Percentiles rank a stretch among this genome's conserved stretches.
These are phyloP conservation scores for Brachystomella parvula DNA, from an alignment of 1,140 invertebrate species.

Conservation along the genomic window DNA sequence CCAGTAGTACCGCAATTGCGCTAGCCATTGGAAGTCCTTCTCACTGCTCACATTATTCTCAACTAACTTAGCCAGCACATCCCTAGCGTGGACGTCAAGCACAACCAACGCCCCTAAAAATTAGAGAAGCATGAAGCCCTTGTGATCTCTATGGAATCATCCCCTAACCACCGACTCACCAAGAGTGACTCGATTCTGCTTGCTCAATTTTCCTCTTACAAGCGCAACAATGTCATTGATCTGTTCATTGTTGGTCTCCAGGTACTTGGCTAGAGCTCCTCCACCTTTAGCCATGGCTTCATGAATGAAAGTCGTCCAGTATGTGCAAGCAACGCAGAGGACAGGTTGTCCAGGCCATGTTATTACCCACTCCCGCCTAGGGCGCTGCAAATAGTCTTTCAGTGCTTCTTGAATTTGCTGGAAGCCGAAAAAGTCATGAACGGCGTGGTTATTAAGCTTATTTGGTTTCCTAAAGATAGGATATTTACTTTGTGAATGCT, in stretches of 20 bases:
- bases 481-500: slow-evolving; percentile 61
- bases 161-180: slow-evolving; percentile 39
- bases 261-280: slow-evolving; percentile 49
- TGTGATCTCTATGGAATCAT: neutral
- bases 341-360: slow-evolving; percentile 82
- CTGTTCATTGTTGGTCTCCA: slow-evolving; percentile 53
- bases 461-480: slow-evolving; percentile 8
- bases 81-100: slow-evolving; percentile 83
- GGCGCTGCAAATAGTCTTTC: slow-evolving; percentile 56
- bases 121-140: neutral
- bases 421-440: neutral
- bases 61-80: slow-evolving; percentile 67
- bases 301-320: slow-evolving; percentile 82
- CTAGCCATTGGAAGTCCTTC: slow-evolving; percentile 86
- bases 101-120: slow-evolving; percentile 70
- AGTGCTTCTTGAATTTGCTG: slow-evolving; percentile 50
- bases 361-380: slow-evolving; percentile 70
- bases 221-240: slow-evolving; percentile 81
- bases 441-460: neutral
- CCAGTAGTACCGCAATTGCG: slow-evolving; percentile 90
- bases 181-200: slow-evolving; percentile 81
- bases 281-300: slow-evolving; percentile 55
- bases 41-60: slow-evolving; percentile 57
- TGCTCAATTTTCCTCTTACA: slow-evolving; percentile 73
- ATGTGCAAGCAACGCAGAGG: slow-evolving; percentile 75